Percentiles rank a stretch among this genome's conserved stretches.
Evolutionary conservation across 2,797 vertebrate genomes (phyloP).

Genomic region (Enteromius treurensis): DNA sequence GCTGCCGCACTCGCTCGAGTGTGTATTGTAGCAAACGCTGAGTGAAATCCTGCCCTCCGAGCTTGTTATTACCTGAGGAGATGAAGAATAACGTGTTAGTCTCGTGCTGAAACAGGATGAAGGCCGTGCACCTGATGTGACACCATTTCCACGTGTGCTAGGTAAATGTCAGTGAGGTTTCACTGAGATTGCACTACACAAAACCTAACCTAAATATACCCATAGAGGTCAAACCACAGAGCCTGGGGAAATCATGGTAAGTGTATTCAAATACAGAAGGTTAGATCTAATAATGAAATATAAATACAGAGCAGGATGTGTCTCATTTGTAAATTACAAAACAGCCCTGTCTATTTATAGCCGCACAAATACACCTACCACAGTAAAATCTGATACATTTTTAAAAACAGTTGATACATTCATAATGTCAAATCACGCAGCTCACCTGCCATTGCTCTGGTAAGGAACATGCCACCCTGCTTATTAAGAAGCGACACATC

Average conservation of each 20-base stretch:
- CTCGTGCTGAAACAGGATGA: background rate
- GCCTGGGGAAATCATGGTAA: background rate
- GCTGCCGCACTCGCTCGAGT: constrained; percentile 78
- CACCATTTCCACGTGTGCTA: background rate
- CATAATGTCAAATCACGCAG: background rate
- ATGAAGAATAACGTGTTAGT: background rate
- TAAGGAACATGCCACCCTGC: constrained; percentile 97
- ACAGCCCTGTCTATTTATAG: background rate
- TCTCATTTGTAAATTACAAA: background rate
- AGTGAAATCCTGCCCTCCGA: constrained; percentile 98
- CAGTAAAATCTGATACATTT: background rate
- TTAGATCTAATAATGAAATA: background rate
- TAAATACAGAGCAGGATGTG: background rate
- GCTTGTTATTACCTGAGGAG: constrained; percentile 87
- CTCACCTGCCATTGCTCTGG: constrained; percentile 97
- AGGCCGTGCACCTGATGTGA: background rate
- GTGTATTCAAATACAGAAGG: background rate
- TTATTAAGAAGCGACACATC: constrained; percentile 97
- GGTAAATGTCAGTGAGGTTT: constrained; percentile 17
- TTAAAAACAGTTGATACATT: background rate
- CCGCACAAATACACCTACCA: background rate
- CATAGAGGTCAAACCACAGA: constrained; percentile 9
- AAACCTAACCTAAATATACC: background rate
- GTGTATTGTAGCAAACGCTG: constrained; percentile 89
- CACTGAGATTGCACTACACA: background rate